phyloP scores from a whole-genome alignment of 2,797 vertebrate genomes.

The Phalloptychus januarius region DNA sequence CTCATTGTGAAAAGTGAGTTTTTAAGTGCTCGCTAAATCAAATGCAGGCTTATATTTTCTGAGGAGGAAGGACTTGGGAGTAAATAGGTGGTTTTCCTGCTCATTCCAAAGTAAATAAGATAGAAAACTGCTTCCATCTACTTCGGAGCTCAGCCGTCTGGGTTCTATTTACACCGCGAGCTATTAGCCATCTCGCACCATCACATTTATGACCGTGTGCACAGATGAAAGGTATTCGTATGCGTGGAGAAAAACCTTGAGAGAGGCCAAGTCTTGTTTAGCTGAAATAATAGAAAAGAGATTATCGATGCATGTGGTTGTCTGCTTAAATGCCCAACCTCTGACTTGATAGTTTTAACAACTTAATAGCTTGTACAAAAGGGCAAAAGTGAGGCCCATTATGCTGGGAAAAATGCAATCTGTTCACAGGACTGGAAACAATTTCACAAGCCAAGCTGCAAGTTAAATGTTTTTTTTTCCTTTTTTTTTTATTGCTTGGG shows the following conservation, averaged over 20 bases:
- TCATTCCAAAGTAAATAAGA: conserved; percentile 75
- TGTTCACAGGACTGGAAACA: conserved; percentile 77
- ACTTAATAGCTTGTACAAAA: conserved; percentile 81
- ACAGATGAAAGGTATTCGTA: conserved; percentile 76
- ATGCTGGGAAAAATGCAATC: conserved; percentile 67
- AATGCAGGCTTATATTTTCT: conserved; percentile 67
- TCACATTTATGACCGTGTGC: conserved; percentile 63
- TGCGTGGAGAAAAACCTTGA: conserved; percentile 65
- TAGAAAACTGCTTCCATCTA: conserved; percentile 78
- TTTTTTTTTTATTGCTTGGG: conserved; percentile 42
- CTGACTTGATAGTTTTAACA: conserved; percentile 80
- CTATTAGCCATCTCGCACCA: conserved; percentile 65
- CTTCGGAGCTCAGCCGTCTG: conserved; percentile 66
- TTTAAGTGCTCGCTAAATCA: conserved; percentile 70
- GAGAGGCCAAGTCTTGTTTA: conserved; percentile 66
- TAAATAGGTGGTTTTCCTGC: conserved; percentile 76
- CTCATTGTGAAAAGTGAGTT: conserved; percentile 64
- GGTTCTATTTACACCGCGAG: conserved; percentile 72
- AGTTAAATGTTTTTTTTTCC: conserved; percentile 60
- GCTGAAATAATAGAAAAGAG: conserved; percentile 73
- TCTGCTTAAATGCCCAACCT: conserved; percentile 68
- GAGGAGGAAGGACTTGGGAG: conserved; percentile 57
- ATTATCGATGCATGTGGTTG: conserved; percentile 77
- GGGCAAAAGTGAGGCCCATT: conserved; percentile 73
- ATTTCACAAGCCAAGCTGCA: conserved; percentile 73